Base-by-base conservation (phyloP, 30 jellyfish, hydroid and myxozoan genomes). In the Cassiopea andromeda region DNA sequence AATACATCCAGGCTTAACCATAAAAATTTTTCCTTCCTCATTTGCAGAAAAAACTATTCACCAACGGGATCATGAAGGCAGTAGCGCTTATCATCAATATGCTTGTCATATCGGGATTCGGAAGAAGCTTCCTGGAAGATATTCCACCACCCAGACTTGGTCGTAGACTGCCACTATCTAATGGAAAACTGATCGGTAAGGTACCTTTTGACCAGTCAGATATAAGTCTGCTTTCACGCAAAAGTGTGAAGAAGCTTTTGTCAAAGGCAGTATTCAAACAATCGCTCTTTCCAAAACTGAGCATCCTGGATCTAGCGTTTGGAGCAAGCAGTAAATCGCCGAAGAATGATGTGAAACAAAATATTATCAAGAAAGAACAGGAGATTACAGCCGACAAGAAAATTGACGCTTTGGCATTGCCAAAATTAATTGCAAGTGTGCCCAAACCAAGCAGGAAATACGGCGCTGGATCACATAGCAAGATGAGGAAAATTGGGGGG, bases 231-330 rank as follows among this genome's bases (percentile, higher is more conserved):
- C 72, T 81, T 10, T 81, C 90, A 43, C 81, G 72, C 44, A 60
- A 81, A 50, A 64, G 67, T 57, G 82, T 81, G 49, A 81, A 81
- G 70, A 73, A 73, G 57, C 43, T 81, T 15, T 47, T 81, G 72
- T 69, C 90, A 1, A 69, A 81, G 60, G 90, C 82, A 17, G 73
- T 81, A 44, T 19, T 81, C 43, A 81, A 69, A 49, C 90, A 69
- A 14, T 9, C 46, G 81, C 60, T 45, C 38, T 48, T 81, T 58
- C 90, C 90, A 81, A 81, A 81, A 79, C 81, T 81, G 50, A 68
- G 58, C 15, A 64, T 81, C 73, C 43, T 44, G 71, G 73, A 81
- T 16, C 13, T 81, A 12, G 48, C 18, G 14, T 73, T 64, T 7
- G 90, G 82, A 46, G 70, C 68, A 73, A 48, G 43, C 15, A 57